Conservation (phyloP, 2,888 invertebrate genomes). For the Agrotis segetum region DNA sequence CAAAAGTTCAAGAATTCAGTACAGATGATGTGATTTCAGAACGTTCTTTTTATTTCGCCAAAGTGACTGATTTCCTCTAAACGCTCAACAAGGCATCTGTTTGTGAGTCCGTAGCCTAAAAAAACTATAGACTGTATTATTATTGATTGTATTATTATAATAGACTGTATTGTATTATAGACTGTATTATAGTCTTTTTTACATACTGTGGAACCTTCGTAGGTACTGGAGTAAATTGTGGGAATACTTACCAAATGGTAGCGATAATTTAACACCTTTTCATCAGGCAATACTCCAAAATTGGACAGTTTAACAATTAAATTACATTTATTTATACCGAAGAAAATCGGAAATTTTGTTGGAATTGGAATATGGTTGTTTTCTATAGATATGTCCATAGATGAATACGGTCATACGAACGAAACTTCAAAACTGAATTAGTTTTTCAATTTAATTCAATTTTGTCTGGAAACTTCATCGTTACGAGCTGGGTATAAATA, state of each 20-base stretch:
- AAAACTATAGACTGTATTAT: background rate
- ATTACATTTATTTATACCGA: background rate
- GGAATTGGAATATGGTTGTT: background rate
- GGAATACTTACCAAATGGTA: conserved; percentile 24
- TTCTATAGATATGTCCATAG: background rate
- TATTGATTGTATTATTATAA: background rate
- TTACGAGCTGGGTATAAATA: too few species aligned
- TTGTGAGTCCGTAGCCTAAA: background rate
- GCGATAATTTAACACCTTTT: conserved; percentile 11
- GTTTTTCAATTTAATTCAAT: conserved; percentile 53
- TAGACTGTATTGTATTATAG: background rate
- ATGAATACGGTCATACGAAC: conserved; percentile 4
- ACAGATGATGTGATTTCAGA: too few species aligned
- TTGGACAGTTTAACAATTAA: conserved; percentile 1
- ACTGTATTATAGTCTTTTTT: conserved; percentile 2
- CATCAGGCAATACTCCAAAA: background rate
- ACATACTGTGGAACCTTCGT: background rate
- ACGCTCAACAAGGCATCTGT: too few species aligned
- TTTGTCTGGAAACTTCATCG: conserved; percentile 59
- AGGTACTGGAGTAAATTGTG: background rate
- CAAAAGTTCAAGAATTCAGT: too few species aligned
- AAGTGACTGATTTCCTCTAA: too few species aligned
- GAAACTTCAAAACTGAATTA: conserved; percentile 44
- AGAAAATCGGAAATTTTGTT: too few species aligned
- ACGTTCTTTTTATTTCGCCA: too few species aligned